Conservation (phyloP, 2,888 invertebrate genomes). For the Harpalus rubripes region DNA sequence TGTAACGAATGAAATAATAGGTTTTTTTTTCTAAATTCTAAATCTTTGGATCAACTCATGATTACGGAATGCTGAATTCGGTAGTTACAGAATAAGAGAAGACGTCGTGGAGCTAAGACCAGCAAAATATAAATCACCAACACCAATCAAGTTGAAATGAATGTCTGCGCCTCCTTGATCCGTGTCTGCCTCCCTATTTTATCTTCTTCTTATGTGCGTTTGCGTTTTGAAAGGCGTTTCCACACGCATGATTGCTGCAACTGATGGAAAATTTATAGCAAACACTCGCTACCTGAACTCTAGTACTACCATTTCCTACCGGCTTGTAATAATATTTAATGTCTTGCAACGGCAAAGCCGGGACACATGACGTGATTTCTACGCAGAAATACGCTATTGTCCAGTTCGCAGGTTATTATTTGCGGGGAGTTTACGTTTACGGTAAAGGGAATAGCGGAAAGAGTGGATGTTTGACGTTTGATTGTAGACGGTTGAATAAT, state of each 20-base stretch:
- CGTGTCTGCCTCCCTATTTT: background rate
- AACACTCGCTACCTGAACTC: background rate
- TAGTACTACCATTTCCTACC: background rate
- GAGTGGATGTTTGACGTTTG: background rate
- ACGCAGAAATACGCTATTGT: background rate
- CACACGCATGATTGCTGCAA: constrained; percentile 32
- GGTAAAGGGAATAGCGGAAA: background rate
- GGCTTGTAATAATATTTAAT: background rate
- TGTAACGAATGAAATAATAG: too few species aligned
- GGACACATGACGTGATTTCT: background rate
- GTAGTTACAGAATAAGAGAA: too few species aligned
- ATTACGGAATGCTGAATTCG: too few species aligned
- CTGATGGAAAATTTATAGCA: constrained; percentile 41
- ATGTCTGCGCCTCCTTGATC: background rate
- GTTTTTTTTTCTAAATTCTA: too few species aligned
- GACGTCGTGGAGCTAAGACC: too few species aligned
- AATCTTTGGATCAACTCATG: too few species aligned
- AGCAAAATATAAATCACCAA: too few species aligned
- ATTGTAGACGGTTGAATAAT: background rate
- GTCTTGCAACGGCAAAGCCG: background rate
- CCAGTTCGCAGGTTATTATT: background rate
- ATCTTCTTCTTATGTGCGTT: background rate
- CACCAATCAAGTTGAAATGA: too few species aligned
- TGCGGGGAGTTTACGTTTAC: background rate
- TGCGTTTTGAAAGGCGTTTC: background rate